Percentiles rank a stretch among this genome's conserved stretches.
Evolutionary conservation across 2,113 vertebrate species (phyloP).

Genomic region (Motacilla alba): DNA sequence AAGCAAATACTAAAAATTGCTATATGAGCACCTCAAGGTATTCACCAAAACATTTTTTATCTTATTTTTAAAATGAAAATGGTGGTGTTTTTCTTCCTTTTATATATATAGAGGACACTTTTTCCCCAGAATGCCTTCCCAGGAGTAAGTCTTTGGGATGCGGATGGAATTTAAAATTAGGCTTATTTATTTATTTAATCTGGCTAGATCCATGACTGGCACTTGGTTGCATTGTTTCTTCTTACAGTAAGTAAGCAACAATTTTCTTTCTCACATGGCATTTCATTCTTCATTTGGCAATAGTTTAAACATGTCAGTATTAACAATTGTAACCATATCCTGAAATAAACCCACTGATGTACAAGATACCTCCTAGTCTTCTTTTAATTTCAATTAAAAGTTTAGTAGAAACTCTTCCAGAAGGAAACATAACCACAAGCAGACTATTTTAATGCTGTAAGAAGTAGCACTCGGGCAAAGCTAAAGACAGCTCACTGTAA

Average conservation of each 20-base stretch:
- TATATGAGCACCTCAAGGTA: slow-evolving; percentile 3
- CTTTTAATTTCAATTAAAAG: neutral
- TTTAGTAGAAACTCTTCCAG: neutral
- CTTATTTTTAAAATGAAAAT: neutral
- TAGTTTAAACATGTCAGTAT: neutral
- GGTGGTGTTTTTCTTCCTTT: neutral
- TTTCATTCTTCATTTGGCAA: neutral
- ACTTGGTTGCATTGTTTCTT: neutral
- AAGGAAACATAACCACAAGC: neutral
- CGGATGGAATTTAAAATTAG: neutral
- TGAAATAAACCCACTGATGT: neutral
- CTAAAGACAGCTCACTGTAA: slow-evolving; percentile 30
- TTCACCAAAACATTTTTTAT: neutral
- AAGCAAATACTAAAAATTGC: slow-evolving; percentile 17
- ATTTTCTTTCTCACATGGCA: neutral
- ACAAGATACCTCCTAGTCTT: neutral
- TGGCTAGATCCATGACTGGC: neutral
- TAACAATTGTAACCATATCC: neutral
- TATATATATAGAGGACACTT: neutral
- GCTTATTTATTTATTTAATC: neutral
- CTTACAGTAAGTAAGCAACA: neutral
- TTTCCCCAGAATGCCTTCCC: neutral
- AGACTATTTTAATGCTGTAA: slow-evolving; percentile 23
- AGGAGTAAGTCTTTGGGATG: neutral
- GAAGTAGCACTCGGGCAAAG: neutral